phyloP scores from a whole-genome alignment of 2,113 vertebrate species.

The Micronisus gabar region DNA sequence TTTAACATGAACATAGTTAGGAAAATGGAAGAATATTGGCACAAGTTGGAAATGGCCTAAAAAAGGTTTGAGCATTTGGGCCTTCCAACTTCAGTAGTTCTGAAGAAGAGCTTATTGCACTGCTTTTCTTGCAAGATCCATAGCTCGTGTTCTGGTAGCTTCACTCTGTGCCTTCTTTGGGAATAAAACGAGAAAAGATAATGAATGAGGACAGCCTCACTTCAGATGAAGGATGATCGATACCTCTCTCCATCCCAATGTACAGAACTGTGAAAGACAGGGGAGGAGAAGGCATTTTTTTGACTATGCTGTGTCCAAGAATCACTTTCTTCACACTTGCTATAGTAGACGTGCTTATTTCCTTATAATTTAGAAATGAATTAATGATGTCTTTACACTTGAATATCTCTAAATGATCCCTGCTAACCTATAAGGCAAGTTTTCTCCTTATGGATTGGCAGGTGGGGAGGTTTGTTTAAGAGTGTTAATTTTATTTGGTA shows the following conservation, averaged over 20 bases:
- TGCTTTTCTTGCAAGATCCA: not conserved
- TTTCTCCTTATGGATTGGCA: not conserved
- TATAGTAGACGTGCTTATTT: not conserved
- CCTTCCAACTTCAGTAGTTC: not conserved
- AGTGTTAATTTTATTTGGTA: not conserved
- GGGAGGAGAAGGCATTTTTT: not conserved
- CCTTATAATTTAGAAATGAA: not conserved
- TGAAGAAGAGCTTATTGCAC: not conserved
- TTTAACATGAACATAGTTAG: not conserved
- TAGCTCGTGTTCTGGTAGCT: not conserved
- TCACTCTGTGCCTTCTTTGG: not conserved
- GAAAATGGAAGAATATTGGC: not conserved
- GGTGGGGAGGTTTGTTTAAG: not conserved
- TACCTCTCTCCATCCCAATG: not conserved
- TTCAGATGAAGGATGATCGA: not conserved
- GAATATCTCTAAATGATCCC: not conserved
- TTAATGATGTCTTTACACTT: not conserved
- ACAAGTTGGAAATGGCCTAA: not conserved
- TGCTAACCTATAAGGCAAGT: not conserved
- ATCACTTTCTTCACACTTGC: not conserved
- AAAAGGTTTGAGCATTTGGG: not conserved
- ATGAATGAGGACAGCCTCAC: not conserved
- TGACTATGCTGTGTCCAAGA: not conserved
- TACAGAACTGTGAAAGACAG: not conserved
- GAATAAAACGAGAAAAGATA: not conserved